Base-by-base conservation (phyloP, 35 echinoderm and acorn worm genomes). In the Ptychodera flava region DNA sequence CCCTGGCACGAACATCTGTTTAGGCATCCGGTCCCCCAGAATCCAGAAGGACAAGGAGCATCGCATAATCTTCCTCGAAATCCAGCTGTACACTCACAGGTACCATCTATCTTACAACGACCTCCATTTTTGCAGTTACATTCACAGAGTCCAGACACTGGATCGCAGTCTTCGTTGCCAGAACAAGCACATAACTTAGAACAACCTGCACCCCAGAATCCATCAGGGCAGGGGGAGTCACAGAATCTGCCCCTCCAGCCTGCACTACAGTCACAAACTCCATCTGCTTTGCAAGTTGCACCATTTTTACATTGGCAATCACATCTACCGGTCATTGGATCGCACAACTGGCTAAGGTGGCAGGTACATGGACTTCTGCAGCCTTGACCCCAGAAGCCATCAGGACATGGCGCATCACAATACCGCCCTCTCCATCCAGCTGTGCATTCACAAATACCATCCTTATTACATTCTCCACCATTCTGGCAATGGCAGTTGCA, bases 201-300 rank as follows among this genome's bases (percentile, higher is more conserved):
- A 77, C 95, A 97, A 15, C 36, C 37, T 1, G 76, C 82, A 10
- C 95, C 92, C 52, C 81, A 93, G 45, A 31, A 85, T 33, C 92
- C 89, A 32, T 16, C 83, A 31, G 80, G 84, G 85, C 95, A 97
- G 22, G 90, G 89, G 30, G 82, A 80, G 31, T 89, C 84, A 36
- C 95, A 97, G 12, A 37, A 80, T 2, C 81, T 31, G 52, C 95
- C 95, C n/a, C 35, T 81, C 91, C 91, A 97, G 28, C 95, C 95
- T 84, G 88, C 35, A 0, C 77, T 80, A 82, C 95, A 97, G 10
- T 84, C 85, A 36, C 95, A 97, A 0, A 84, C 78, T 34, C 95
- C 95, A 83, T 92, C 88, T 0, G 92, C 36, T 31, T 84, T 86
- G 75, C 95, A 97, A 2, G 36, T 83, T 15, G 86, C 91, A 0